Evolutionary conservation across 2,888 invertebrate species (phyloP), one percentile per base, ranked within the genome.

Genomic region (Hirudinaria manillensis): DNA sequence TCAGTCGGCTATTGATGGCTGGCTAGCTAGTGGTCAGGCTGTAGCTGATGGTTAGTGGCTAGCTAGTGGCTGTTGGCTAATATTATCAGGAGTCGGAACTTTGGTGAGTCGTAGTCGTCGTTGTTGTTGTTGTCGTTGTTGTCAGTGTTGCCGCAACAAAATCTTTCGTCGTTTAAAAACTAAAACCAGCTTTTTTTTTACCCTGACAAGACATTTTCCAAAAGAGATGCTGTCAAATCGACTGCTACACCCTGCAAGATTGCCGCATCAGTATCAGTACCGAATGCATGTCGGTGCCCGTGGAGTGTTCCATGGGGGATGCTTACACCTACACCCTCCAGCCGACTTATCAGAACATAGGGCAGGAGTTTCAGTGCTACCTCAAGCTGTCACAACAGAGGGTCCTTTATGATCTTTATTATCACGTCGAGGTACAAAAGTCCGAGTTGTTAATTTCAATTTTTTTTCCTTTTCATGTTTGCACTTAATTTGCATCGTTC

Each of bases 301-400:
- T 84, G 0, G 81, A 83, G 76, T 84, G 84, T 79, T 81, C 83
- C 29, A 80, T 79, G 80, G 76, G 76, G 19, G 72, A 73, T 13
- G 51, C 51, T 2, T 71, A 53, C 51, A 71, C 29, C 53, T 83
- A 83, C 80, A 81, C 82, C 6, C 78, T 84, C 34, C 81, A 82
- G 77, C 84, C 84, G 1, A 78, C 81, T 34, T 84, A 82, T 77
- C 78, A 81, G 51, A 80, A 79, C 67, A 80, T 84, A 73, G 76
- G 78, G 65, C 78, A 80, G 71, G 73, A 78, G 36, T 79, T 77
- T 70, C 77, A 77, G 66, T 80, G 80, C 72, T 79, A 80, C 75
- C 53, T 79, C 51, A 75, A 75, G 68, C 72, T 76, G 38, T 32
- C 70, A n/a, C 53, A 73, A 36, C 78, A 76, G n/a, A 45, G 78